Evolutionary conservation across 2,113 vertebrate genomes (phyloP).

Genomic region (Puma concolor): DNA sequence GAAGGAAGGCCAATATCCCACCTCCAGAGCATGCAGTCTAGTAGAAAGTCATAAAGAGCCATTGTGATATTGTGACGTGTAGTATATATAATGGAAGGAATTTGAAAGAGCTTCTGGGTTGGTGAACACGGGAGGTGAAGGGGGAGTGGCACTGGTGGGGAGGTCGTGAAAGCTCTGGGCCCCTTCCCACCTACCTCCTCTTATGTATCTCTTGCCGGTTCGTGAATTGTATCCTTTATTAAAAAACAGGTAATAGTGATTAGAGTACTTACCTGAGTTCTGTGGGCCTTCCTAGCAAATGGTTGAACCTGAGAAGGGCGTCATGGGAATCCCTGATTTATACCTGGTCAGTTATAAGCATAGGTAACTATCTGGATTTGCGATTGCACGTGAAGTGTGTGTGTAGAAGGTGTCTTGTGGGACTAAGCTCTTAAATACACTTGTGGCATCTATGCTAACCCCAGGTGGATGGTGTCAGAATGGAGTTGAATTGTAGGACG

Average conservation of each 20-base stretch:
- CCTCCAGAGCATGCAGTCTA: background rate
- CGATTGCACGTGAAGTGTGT: background rate
- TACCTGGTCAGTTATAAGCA: background rate
- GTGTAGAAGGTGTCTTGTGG: too few relatives aligned
- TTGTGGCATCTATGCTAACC: too few relatives aligned
- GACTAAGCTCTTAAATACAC: too few relatives aligned
- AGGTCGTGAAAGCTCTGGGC: too few relatives aligned
- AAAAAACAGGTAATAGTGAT: background rate
- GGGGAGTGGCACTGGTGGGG: rapidly evolving
- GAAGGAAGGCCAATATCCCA: background rate
- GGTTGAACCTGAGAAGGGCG: too few relatives aligned
- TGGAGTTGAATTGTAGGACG: background rate
- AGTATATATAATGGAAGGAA: background rate
- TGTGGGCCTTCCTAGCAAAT: background rate
- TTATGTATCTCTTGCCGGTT: background rate
- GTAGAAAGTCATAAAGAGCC: background rate
- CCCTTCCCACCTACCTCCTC: background rate
- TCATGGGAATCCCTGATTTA: background rate
- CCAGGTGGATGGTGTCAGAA: background rate
- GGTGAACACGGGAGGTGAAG: background rate
- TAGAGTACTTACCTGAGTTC: background rate
- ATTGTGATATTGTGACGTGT: background rate
- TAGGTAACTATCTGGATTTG: background rate
- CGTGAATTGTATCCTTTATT: background rate
- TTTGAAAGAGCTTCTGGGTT: background rate